Evolutionary conservation across 2,113 vertebrate genomes (phyloP).

Genomic region (Carlito syrichta): DNA sequence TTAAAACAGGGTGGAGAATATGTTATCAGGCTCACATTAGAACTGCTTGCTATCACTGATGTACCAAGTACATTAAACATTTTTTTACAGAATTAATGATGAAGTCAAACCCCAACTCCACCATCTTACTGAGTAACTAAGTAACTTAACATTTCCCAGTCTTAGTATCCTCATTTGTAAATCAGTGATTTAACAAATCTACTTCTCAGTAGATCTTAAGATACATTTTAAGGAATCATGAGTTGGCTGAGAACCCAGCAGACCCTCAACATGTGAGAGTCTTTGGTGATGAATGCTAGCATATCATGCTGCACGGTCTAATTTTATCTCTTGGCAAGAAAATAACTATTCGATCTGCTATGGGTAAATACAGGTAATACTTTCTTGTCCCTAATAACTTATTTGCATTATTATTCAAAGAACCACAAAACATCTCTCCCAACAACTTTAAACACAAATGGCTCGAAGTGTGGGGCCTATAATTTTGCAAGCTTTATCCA

Average conservation of each 20-base stretch:
- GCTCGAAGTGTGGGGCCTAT: background rate
- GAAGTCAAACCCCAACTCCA: background rate
- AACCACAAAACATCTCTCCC: conserved; percentile 21
- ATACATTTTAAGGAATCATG: background rate
- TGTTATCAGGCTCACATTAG: background rate
- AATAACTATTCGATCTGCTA: background rate
- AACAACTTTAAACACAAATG: conserved; percentile 36
- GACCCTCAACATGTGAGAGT: background rate
- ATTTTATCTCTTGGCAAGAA: conserved; percentile 29
- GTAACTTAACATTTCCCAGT: background rate
- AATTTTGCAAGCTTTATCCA: background rate
- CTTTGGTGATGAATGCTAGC: background rate
- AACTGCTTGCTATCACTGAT: background rate
- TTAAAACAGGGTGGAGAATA: conserved; percentile 3
- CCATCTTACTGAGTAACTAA: background rate
- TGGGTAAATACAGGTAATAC: background rate
- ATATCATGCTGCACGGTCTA: background rate
- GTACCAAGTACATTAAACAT: background rate
- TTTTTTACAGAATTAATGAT: background rate
- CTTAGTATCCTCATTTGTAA: background rate
- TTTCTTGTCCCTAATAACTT: background rate
- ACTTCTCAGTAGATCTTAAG: background rate
- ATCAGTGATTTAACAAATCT: background rate
- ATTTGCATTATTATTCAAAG: background rate
- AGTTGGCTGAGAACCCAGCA: background rate